Conservation (phyloP, 2,113 vertebrate species). For the Megaceryle maxima region DNA sequence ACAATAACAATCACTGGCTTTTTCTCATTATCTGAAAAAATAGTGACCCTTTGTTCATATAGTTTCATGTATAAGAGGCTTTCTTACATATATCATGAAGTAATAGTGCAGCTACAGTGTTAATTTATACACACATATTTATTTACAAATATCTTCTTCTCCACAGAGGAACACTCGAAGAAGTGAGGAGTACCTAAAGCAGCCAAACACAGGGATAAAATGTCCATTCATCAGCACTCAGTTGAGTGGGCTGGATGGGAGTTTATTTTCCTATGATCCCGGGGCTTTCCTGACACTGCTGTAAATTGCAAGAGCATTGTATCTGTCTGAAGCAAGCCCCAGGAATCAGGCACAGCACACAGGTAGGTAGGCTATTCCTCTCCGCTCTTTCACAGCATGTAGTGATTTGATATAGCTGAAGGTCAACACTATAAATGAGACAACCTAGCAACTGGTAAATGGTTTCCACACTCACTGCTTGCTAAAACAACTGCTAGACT, state of each 20-base stretch:
- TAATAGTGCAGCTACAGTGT: not conserved
- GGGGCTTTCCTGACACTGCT: not conserved
- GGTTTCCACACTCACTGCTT: constrained; percentile 19
- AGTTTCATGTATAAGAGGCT: not conserved
- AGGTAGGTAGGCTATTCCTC: not conserved
- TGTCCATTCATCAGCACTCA: not conserved
- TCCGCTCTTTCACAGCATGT: not conserved
- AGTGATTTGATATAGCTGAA: not conserved
- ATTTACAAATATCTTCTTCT: not conserved
- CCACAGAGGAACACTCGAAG: not conserved
- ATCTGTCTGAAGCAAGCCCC: not conserved
- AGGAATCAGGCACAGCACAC: fast-evolving
- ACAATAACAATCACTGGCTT: not conserved
- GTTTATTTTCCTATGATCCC: not conserved
- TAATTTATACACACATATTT: not conserved
- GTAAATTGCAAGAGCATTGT: not conserved
- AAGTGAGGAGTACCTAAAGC: not conserved
- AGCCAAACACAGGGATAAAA: not conserved
- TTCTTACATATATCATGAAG: not conserved
- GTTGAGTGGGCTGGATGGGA: not conserved
- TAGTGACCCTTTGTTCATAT: not conserved
- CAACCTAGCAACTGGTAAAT: constrained; percentile 50
- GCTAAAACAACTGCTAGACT: not conserved
- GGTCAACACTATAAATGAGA: constrained; percentile 27
- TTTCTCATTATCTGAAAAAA: not conserved